Conservation (phyloP, 53 echinoderm and acorn worm genomes). For the Arbacia lixula region DNA sequence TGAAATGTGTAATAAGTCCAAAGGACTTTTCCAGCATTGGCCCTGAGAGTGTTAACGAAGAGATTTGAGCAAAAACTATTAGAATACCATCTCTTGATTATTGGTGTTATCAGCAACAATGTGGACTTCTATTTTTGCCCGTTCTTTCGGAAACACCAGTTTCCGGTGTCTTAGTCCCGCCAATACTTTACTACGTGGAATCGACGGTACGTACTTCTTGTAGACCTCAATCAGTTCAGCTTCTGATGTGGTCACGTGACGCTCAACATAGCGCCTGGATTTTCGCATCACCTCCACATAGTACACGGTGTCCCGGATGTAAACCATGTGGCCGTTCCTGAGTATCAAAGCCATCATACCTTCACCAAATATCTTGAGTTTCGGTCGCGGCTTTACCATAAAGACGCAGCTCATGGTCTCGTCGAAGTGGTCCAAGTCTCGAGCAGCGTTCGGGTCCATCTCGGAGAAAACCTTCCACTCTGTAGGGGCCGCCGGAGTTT, state of each 20-base stretch:
- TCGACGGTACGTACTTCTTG: neutral
- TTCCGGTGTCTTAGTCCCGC: slow-evolving; percentile 4
- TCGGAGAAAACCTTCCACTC: too few relatives aligned
- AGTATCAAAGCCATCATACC: slow-evolving; percentile 11
- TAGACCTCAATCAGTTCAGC: slow-evolving; percentile 10
- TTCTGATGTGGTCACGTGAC: neutral
- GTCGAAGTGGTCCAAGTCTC: slow-evolving; percentile 13
- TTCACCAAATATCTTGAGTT: neutral
- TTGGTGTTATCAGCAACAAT: too few relatives aligned
- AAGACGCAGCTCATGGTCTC: slow-evolving; percentile 3
- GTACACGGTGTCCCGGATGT: neutral
- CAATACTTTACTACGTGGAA: neutral
- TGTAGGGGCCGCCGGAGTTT: too few relatives aligned
- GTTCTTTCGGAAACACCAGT: neutral
- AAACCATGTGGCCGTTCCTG: slow-evolving; percentile 1
- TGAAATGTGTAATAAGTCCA: too few relatives aligned
- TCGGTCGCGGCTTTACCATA: neutral
- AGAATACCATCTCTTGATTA: too few relatives aligned
- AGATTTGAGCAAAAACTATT: too few relatives aligned
- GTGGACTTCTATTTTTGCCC: too few relatives aligned
- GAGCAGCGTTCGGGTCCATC: neutral
- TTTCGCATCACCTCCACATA: neutral
- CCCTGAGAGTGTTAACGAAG: too few relatives aligned
- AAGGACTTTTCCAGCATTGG: too few relatives aligned
- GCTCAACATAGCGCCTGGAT: neutral